Conservation (phyloP, 92 coral and sea anemone genomes). For the Zoanthus sociatus region DNA sequence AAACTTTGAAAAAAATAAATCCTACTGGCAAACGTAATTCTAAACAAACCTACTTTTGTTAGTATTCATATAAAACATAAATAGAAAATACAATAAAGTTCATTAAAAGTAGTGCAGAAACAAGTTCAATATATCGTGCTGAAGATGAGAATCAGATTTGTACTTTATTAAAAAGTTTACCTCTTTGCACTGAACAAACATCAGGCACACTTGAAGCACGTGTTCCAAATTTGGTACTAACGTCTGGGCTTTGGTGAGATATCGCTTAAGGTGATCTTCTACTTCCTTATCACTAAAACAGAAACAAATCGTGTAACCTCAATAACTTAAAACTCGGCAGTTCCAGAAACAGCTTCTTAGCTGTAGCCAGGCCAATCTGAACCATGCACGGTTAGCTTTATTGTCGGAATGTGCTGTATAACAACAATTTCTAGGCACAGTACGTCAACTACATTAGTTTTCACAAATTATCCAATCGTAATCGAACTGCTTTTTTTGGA, state of each 20-base stretch:
- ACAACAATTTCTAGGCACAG: too few species aligned
- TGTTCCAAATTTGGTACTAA: slow-evolving; percentile 70
- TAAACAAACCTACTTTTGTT: neutral
- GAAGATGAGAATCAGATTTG: neutral
- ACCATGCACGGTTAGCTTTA: too few species aligned
- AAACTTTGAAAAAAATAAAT: too few species aligned
- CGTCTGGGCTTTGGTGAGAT: slow-evolving; percentile 68
- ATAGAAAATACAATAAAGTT: neutral
- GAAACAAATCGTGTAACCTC: neutral
- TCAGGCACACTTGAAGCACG: slow-evolving; percentile 83
- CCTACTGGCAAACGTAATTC: too few species aligned
- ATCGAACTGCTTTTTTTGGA: too few species aligned
- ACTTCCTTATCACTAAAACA: slow-evolving; percentile 63
- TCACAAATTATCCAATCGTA: too few species aligned
- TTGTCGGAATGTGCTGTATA: too few species aligned
- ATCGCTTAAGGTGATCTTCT: slow-evolving; percentile 66
- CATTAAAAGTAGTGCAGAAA: neutral
- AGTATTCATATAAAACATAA: neutral
- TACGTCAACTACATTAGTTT: too few species aligned
- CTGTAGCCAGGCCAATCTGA: too few species aligned
- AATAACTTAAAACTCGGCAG: too few species aligned
- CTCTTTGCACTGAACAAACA: slow-evolving; percentile 94
- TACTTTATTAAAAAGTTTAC: slow-evolving; percentile 21
- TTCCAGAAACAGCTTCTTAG: too few species aligned
- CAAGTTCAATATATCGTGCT: neutral